These are phyloP conservation scores for Drosophila testacea DNA, from an alignment of 2,888 invertebrate genomes.

Conservation along the genomic window DNA sequence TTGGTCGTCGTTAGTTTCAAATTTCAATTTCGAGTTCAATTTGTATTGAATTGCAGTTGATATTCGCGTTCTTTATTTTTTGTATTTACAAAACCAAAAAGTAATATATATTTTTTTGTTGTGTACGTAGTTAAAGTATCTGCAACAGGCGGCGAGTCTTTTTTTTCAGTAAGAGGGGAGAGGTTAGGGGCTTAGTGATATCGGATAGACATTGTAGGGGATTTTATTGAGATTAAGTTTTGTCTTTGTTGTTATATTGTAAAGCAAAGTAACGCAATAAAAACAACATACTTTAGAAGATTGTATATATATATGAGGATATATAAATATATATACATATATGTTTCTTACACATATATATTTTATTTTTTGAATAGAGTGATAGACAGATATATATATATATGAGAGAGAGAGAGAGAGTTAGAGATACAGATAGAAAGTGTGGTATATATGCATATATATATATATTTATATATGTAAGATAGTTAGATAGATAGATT, in stretches of 20 bases:
- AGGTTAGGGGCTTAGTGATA: background rate
- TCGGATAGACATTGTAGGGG: background rate
- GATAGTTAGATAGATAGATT: conserved; percentile 12
- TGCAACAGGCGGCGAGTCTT: conserved; percentile 58
- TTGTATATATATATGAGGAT: conserved; percentile 40
- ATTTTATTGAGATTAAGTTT: background rate
- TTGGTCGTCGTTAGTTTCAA: conserved; percentile 59
- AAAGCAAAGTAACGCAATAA: conserved; percentile 71
- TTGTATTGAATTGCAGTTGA: conserved; percentile 36
- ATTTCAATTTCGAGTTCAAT: conserved; percentile 44
- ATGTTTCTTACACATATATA: conserved; percentile 32
- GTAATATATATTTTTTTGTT: conserved; percentile 62
- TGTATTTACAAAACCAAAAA: conserved; percentile 81
- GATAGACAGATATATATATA: conserved; percentile 43
- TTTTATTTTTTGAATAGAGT: conserved; percentile 24
- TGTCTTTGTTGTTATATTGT: conserved; percentile 17
- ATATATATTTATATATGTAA: conserved; percentile 30
- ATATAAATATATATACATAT: conserved; percentile 25
- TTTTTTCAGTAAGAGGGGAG: background rate
- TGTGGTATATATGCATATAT: conserved; percentile 50
- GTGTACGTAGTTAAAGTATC: conserved; percentile 17
- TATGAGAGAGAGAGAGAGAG: conserved; percentile 40
- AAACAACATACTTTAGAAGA: conserved; percentile 65
- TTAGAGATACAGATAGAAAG: conserved; percentile 41
- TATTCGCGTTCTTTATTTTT: conserved; percentile 27